Base-by-base conservation (phyloP, 2,888 invertebrate genomes). In the Tachina fera region DNA sequence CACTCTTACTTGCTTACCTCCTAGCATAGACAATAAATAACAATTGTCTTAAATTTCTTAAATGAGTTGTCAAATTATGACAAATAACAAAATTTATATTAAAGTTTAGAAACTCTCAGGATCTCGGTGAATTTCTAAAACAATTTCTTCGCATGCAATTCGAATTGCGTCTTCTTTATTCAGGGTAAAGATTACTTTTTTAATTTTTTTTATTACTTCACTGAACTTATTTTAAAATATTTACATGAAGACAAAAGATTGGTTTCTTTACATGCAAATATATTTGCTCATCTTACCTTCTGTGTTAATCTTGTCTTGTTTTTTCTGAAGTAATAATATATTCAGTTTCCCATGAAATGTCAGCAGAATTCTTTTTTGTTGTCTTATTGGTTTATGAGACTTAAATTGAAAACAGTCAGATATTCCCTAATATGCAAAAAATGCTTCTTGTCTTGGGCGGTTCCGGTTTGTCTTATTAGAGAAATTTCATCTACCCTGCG, bases 321-420 rank as follows among this genome's bases (percentile, higher is more conserved):
- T 14, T 49, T 49, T 49, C 3, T 16, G 3, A 56, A 22, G 13
- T 56, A 56, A 56, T 22, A 22, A 56, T 1, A 56, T 56, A 56
- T 56, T 22, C 56, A 45, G 43, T 43, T 63, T 63, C 43, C 19
- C 63, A 43, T 13, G 19, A 63, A 63, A 63, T 43, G n/a, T 41
- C 16, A 61, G 16, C 39, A 41, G 19, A 41, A 10, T 10, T 31
- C 31, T 41, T 41, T 16, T 45, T 19, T n/a, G 16, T 63, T 45
- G 22, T 13, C 11, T 63, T 43, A 45, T 45, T 63, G 45, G 16
- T 43, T 63, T 10, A 67, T 49, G 5, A 49, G 13, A n/a, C 49
- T 49, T 6, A 0, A 13, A 14, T 53, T 16, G 1, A 31, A 31
- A 6, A 31, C 31, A 31, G 2, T 10, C 51, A 53, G 51, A 19